Evolutionary conservation across 2,888 invertebrate genomes (phyloP).

Genomic region (Furcula furcula): DNA sequence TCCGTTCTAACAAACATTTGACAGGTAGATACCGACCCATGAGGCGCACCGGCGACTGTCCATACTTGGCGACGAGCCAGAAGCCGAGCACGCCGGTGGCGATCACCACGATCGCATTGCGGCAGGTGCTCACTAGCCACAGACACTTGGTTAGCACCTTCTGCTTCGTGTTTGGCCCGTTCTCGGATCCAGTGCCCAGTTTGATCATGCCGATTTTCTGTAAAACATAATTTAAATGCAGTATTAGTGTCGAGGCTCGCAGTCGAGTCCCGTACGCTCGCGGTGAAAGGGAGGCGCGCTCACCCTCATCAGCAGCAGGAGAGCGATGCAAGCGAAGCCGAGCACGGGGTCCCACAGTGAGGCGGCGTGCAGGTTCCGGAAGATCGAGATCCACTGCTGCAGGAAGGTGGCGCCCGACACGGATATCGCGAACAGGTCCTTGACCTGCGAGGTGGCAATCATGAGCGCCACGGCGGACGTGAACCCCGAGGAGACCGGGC

Average conservation of each 20-base stretch:
- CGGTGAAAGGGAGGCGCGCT: slow-evolving; percentile 32
- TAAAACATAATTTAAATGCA: slow-evolving; percentile 36
- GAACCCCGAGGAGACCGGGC: slow-evolving; percentile 94
- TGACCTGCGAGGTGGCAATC: slow-evolving; percentile 94
- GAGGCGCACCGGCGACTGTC: slow-evolving; percentile 83
- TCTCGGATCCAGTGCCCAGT: slow-evolving; percentile 80
- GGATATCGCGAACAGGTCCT: slow-evolving; percentile 88
- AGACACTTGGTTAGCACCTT: slow-evolving; percentile 84
- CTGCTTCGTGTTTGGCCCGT: slow-evolving; percentile 78
- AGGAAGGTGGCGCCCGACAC: slow-evolving; percentile 89
- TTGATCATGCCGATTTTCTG: slow-evolving; percentile 85
- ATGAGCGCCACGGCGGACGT: slow-evolving; percentile 95
- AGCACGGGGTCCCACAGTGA: slow-evolving; percentile 88
- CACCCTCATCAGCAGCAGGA: slow-evolving; percentile 90
- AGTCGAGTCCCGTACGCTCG: neutral
- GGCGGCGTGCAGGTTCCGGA: slow-evolving; percentile 84
- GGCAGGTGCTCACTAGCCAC: slow-evolving; percentile 90
- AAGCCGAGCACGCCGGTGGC: slow-evolving; percentile 87
- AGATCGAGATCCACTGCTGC: slow-evolving; percentile 88
- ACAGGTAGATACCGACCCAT: slow-evolving; percentile 80
- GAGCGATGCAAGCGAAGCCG: slow-evolving; percentile 87
- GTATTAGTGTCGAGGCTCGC: no score
- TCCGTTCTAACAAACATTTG: no score
- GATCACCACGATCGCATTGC: slow-evolving; percentile 93
- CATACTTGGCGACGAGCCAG: slow-evolving; percentile 77